A percentile compares a stretch with the other conserved stretches of the same genome.
These are phyloP conservation scores for Alcedo quadribrachys DNA, from an alignment of 2,797 vertebrate genomes.

Conservation along the genomic window DNA sequence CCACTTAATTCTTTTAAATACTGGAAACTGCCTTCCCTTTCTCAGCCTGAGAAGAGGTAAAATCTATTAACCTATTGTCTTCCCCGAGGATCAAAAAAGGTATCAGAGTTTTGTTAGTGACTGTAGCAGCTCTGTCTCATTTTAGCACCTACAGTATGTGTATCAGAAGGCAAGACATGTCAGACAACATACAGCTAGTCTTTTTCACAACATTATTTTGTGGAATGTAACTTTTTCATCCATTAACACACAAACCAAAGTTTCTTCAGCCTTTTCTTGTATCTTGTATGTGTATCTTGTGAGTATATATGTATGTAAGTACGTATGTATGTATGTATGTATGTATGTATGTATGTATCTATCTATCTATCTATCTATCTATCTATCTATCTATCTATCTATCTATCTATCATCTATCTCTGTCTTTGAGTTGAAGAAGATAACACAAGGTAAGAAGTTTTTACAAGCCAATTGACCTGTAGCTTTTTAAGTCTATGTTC, in stretches of 20 bases:
- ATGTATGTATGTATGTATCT: too few relatives aligned
- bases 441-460: background rate
- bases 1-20: conserved; percentile 43
- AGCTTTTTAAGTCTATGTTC: background rate
- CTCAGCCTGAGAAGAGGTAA: background rate
- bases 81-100: background rate
- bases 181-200: background rate
- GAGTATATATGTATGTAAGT: background rate
- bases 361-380: background rate
- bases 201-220: background rate
- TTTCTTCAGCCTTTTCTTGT: background rate
- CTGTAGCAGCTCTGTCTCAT: background rate
- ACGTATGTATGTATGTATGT: too few relatives aligned
- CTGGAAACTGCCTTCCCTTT: background rate
- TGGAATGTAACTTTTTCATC: background rate
- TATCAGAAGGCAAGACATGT: background rate
- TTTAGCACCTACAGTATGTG: background rate
- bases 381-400: too few relatives aligned
- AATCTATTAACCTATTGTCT: background rate
- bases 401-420: too few relatives aligned
- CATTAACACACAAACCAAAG: background rate
- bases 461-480: background rate
- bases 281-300: background rate
- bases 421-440: background rate
- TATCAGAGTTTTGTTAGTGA: background rate